These are phyloP conservation scores for Deroptyus accipitrinus DNA, from an alignment of 2,113 vertebrate genomes.

Conservation along the genomic window DNA sequence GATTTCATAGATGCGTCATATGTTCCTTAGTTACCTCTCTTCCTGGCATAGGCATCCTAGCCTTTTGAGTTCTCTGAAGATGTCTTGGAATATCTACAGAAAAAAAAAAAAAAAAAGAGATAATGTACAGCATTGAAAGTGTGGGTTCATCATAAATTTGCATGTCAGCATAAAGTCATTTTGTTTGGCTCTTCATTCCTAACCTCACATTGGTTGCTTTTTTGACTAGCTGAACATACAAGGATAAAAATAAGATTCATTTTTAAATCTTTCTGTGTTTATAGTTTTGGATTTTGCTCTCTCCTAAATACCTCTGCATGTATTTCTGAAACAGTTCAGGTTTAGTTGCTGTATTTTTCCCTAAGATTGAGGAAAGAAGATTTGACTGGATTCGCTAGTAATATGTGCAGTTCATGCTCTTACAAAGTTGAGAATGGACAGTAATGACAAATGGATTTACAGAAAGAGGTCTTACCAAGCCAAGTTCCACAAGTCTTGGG, in stretches of 20 bases:
- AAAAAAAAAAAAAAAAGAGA: neutral
- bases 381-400: neutral
- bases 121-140: neutral
- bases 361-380: neutral
- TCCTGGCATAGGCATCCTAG: neutral
- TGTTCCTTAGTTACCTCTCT: neutral
- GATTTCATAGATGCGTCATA: neutral
- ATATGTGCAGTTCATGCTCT: neutral
- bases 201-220: neutral
- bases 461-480: neutral
- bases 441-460: neutral
- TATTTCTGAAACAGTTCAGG: neutral
- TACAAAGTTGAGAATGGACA: neutral
- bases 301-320: neutral
- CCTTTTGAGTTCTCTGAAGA: neutral
- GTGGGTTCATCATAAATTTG: neutral
- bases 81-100: neutral
- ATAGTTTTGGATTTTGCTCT: neutral
- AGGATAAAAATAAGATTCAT: neutral
- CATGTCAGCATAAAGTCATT: neutral
- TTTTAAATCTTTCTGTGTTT: neutral
- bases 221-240: neutral
- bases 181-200: neutral
- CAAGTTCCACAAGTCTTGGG: neutral
- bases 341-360: neutral